Conservation (phyloP, 2,797 vertebrate genomes). For the Harpagifer antarcticus region DNA sequence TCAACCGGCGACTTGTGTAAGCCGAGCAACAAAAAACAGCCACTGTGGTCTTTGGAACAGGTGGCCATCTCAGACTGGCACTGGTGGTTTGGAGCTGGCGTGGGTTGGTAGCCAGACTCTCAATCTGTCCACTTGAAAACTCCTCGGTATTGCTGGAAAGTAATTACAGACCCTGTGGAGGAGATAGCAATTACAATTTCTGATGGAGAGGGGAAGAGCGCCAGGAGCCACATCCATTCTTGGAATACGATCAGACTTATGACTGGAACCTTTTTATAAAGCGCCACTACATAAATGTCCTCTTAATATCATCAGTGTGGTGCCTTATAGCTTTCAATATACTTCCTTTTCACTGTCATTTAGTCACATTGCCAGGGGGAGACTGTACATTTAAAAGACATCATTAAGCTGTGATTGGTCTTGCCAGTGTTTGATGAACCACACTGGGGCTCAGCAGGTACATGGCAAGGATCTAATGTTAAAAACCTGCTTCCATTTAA, state of each 20-base stretch:
- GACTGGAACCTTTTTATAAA: conserved; percentile 71
- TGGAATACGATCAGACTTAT: conserved; percentile 73
- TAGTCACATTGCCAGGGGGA: conserved; percentile 41
- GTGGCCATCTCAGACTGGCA: conserved; percentile 75
- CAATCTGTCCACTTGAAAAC: conserved; percentile 82
- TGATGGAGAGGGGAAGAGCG: conserved; percentile 63
- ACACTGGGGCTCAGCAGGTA: conserved; percentile 65
- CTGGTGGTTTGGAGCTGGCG: conserved; percentile 64
- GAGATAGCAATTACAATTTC: conserved; percentile 79
- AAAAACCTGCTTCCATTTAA: conserved; percentile 68
- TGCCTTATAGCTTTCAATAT: conserved; percentile 29
- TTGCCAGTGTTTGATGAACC: conserved; percentile 66
- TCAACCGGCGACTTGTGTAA: conserved; percentile 43
- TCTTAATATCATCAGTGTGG: conserved; percentile 49
- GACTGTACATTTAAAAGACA: conserved; percentile 57
- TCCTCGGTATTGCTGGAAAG: conserved; percentile 76
- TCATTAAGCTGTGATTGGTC: conserved; percentile 59
- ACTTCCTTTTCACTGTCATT: conserved; percentile 19
- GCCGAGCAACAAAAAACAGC: conserved; percentile 55
- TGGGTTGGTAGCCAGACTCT: conserved; percentile 73
- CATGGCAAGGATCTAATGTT: conserved; percentile 46
- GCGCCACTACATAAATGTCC: conserved; percentile 53
- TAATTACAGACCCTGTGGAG: conserved; percentile 68
- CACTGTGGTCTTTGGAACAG: conserved; percentile 78
- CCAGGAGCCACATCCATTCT: conserved; percentile 67